These are phyloP conservation scores for Siderastrea radians DNA, from an alignment of 92 coral and sea anemone species.

Conservation along the genomic window DNA sequence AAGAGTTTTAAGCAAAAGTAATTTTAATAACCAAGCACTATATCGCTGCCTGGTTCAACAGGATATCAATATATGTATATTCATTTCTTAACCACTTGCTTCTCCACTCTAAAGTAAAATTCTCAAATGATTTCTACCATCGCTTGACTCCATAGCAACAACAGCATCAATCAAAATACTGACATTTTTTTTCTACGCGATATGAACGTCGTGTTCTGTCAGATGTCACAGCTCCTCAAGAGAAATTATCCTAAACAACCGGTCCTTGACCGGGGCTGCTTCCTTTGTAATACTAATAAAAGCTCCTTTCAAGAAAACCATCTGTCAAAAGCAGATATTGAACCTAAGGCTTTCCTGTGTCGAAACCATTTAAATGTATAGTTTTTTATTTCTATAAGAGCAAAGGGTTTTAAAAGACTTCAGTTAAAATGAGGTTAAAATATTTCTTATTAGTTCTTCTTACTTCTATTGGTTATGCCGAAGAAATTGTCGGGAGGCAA, in stretches of 20 bases:
- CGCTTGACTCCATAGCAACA: not conserved
- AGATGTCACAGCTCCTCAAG: not conserved
- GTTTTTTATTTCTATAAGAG: not conserved
- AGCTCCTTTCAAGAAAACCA: not conserved
- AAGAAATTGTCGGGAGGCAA: not conserved
- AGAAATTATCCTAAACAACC: not conserved
- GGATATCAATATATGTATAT: no score
- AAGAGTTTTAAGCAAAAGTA: no score
- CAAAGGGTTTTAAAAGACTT: not conserved
- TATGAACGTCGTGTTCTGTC: no score
- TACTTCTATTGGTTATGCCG: not conserved
- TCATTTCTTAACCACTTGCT: not conserved
- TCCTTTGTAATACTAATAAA: slow-evolving; percentile 7
- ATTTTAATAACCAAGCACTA: no score
- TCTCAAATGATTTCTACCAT: no score
- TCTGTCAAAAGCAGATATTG: slow-evolving; percentile 23
- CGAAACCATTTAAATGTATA: not conserved
- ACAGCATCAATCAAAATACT: not conserved
- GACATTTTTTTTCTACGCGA: not conserved
- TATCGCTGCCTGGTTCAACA: no score
- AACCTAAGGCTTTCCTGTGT: not conserved
- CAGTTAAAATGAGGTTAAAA: not conserved
- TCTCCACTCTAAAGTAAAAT: no score
- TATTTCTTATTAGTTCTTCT: not conserved
- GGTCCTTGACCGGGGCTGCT: not conserved